A percentile compares a stretch with the other conserved stretches of the same genome.
Evolutionary conservation across 2,113 vertebrate species (phyloP).

Genomic region (Amblyopsis rosae): DNA sequence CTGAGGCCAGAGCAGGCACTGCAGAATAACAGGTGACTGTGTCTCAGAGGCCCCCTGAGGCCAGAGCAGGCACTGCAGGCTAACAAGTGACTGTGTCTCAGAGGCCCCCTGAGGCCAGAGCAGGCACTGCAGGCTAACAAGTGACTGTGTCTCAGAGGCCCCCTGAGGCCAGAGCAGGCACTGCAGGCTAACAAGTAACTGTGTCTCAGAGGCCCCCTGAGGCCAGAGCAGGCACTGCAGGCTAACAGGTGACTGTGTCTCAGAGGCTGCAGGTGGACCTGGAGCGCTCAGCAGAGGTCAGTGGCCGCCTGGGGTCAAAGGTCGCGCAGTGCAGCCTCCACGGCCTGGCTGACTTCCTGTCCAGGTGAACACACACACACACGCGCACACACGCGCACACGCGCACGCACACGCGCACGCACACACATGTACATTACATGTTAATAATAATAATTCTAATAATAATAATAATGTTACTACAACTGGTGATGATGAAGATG

Average conservation of each 20-base stretch:
- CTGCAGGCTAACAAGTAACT: not conserved
- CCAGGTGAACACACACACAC: conserved; percentile 73
- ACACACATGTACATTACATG: not conserved
- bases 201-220: conserved; percentile 40
- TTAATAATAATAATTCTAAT: too few species aligned
- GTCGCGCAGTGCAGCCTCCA: conserved; percentile 86
- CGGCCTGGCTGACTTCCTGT: conserved; percentile 86
- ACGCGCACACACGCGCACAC: not conserved
- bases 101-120: conserved; percentile 70
- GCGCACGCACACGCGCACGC: not conserved
- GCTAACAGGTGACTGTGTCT: not conserved
- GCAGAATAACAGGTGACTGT: not conserved
- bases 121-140: too few species aligned
- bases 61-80: too few species aligned
- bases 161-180: too few species aligned
- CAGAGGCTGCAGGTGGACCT: conserved; percentile 86
- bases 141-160: conserved; percentile 70
- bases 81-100: conserved; percentile 44
- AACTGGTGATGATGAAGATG: not conserved
- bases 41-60: conserved; percentile 79
- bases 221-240: too few species aligned
- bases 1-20: too few species aligned
- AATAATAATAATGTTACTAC: not conserved
- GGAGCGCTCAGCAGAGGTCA: conserved; percentile 85
- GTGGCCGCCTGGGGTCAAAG: conserved; percentile 78